These are phyloP conservation scores for Caenorhabditis inopinata DNA, from an alignment of 1,140 invertebrate genomes.

Conservation along the genomic window DNA sequence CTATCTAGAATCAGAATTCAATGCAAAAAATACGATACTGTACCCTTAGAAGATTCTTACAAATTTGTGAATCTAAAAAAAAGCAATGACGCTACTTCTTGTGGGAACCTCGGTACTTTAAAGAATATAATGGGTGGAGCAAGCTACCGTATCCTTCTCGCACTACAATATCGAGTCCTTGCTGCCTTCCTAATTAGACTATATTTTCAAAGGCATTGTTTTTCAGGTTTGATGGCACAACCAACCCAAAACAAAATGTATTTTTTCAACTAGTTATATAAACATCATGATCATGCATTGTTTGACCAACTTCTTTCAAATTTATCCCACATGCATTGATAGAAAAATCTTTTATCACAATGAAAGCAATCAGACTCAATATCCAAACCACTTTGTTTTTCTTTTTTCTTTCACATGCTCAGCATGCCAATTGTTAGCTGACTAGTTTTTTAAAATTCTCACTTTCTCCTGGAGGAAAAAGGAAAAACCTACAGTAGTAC, in stretches of 20 bases:
- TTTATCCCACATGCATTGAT: neutral
- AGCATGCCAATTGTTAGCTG: neutral
- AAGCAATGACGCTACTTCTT: too few relatives aligned
- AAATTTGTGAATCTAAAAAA: too few relatives aligned
- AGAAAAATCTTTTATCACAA: neutral
- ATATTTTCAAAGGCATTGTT: neutral
- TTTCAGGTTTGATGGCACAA: neutral
- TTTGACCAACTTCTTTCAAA: neutral
- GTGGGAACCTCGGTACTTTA: too few relatives aligned
- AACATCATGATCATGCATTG: too few relatives aligned
- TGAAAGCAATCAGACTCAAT: neutral
- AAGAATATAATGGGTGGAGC: too few relatives aligned
- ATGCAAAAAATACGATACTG: too few relatives aligned
- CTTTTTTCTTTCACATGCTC: neutral
- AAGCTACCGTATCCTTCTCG: neutral
- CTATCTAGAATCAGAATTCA: too few relatives aligned
- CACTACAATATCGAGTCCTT: neutral
- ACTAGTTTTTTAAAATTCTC: conserved; percentile 1
- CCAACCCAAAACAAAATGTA: neutral
- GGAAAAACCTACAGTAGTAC: conserved; percentile 15
- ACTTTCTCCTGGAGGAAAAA: neutral
- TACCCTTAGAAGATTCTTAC: too few relatives aligned
- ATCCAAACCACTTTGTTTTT: conserved; percentile 19
- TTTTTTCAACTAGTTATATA: too few relatives aligned
- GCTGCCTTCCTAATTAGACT: neutral